Evolutionary conservation across 2,113 vertebrate species (phyloP).

Genomic region (Anthoscopus minutus): DNA sequence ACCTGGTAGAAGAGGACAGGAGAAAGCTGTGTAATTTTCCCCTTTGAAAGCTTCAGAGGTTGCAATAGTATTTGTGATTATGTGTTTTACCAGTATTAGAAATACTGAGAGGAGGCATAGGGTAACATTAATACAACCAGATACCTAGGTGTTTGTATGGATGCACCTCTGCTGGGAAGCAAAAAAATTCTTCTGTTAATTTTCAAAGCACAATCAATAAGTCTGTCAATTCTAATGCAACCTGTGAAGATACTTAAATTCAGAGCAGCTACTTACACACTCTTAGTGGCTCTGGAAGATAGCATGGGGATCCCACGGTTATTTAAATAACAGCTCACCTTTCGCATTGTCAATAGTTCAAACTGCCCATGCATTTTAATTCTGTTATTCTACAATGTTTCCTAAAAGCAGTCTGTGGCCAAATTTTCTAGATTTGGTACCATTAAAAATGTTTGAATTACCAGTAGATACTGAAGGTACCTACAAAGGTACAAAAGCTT

Average conservation of each 20-base stretch:
- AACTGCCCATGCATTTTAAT: background rate
- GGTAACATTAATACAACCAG: background rate
- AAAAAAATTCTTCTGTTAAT: background rate
- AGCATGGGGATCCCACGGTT: background rate
- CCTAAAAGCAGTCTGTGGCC: background rate
- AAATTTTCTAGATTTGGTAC: background rate
- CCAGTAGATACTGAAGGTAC: background rate
- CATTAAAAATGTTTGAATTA: background rate
- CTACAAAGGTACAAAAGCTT: background rate
- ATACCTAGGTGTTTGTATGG: background rate
- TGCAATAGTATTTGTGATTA: background rate
- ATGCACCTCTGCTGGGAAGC: background rate
- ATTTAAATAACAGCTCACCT: background rate
- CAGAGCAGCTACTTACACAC: background rate
- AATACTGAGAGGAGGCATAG: background rate
- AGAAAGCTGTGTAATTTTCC: background rate
- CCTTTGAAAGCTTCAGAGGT: background rate
- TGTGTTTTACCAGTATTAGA: background rate
- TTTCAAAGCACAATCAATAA: background rate
- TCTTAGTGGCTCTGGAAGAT: background rate
- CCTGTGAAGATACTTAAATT: background rate
- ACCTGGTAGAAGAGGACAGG: background rate
- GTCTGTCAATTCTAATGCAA: background rate
- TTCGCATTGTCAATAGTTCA: background rate
- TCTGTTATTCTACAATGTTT: background rate